Evolutionary conservation across 2,888 invertebrate genomes (phyloP).

Genomic region (Sinelater perroti): DNA sequence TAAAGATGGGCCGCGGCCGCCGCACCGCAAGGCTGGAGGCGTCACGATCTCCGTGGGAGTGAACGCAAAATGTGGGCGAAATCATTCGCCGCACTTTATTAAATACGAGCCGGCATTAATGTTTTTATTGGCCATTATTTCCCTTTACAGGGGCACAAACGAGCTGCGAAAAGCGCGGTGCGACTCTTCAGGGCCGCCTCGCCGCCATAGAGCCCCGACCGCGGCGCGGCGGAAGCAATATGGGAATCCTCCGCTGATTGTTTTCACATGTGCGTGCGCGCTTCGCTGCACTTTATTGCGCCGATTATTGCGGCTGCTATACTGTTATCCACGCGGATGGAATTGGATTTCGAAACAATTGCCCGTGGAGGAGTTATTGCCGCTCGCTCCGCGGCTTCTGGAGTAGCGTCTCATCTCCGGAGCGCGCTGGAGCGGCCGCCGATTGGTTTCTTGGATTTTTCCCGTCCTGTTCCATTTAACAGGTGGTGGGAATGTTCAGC

Average conservation of each 20-base stretch:
- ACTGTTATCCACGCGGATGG: too few relatives aligned
- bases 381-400: too few relatives aligned
- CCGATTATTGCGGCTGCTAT: too few relatives aligned
- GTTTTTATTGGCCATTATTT: slow-evolving; percentile 19
- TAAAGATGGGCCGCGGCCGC: too few relatives aligned
- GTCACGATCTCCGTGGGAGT: slow-evolving; percentile 18
- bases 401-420: too few relatives aligned
- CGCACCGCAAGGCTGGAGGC: slow-evolving; percentile 7
- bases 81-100: slow-evolving; percentile 13
- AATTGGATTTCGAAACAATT: too few relatives aligned
- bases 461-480: too few relatives aligned
- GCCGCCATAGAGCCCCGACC: not conserved
- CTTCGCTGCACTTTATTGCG: slow-evolving; percentile 5
- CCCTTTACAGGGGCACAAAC: not conserved
- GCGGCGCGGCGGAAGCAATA: slow-evolving; percentile 10
- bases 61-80: slow-evolving; percentile 22
- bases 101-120: slow-evolving; percentile 10
- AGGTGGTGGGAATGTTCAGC: too few relatives aligned
- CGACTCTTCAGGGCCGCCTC: not conserved
- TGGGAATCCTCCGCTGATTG: slow-evolving; percentile 24
- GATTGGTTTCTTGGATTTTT: too few relatives aligned
- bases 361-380: too few relatives aligned
- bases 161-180: slow-evolving; percentile 7
- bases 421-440: too few relatives aligned
- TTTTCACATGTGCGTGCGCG: slow-evolving; percentile 24